Evolutionary conservation across 2,797 vertebrate species (phyloP).

Genomic region (Danio aesculapii): DNA sequence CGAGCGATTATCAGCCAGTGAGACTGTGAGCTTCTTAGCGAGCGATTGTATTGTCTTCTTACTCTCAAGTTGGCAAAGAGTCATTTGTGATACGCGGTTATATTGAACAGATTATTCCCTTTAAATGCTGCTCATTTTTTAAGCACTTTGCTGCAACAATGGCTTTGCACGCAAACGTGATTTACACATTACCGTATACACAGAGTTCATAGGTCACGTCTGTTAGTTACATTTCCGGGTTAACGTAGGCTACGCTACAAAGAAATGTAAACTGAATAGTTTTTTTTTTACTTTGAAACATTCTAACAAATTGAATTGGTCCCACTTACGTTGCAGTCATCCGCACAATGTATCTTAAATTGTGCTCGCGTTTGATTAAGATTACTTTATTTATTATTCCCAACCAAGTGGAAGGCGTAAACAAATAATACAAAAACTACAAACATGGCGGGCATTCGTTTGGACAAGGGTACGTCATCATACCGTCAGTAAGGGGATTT

Average conservation of each 20-base stretch:
- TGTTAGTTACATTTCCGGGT: constrained; percentile 16
- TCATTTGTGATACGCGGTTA: background rate
- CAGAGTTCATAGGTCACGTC: background rate
- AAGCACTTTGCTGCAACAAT: constrained; percentile 5
- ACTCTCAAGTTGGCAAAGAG: background rate
- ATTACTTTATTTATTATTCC: background rate
- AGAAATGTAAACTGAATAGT: background rate
- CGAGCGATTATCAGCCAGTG: constrained; percentile 28
- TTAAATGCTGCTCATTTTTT: background rate
- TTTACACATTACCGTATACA: constrained; percentile 22
- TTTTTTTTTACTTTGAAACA: background rate
- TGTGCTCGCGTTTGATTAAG: background rate
- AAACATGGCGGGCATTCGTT: constrained; percentile 3
- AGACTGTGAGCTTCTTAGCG: constrained; percentile 22
- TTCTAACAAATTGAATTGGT: background rate
- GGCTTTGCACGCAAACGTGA: constrained; percentile 5
- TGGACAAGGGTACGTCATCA: background rate
- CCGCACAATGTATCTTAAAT: background rate
- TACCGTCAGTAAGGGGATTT: too few relatives aligned
- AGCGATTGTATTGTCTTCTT: background rate
- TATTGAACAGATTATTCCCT: background rate
- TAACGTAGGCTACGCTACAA: background rate
- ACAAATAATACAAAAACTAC: background rate
- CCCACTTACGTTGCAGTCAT: background rate
- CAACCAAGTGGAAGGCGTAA: background rate